A percentile compares a stretch with the other conserved stretches of the same genome.
phyloP scores from a whole-genome alignment of 2,797 vertebrate species.

The Champsocephalus esox region DNA sequence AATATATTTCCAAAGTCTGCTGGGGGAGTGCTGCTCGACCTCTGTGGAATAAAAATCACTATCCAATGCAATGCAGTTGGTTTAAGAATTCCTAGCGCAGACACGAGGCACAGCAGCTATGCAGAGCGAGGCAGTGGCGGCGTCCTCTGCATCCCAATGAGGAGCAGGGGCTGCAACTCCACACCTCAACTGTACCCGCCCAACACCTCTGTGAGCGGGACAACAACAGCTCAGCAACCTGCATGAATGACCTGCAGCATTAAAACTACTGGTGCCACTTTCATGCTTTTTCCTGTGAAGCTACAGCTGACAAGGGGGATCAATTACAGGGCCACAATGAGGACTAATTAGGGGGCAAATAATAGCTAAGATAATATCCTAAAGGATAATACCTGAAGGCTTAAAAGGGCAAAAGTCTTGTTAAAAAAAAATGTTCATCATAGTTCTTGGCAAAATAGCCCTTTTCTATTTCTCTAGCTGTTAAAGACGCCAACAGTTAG shows the following conservation, averaged over 20 bases:
- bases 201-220: slow-evolving; percentile 41
- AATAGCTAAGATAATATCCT: slow-evolving; percentile 68
- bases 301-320: slow-evolving; percentile 53
- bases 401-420: slow-evolving; percentile 68
- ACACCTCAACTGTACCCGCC: slow-evolving; percentile 47
- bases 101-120: slow-evolving; percentile 56
- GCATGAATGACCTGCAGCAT: slow-evolving; percentile 33
- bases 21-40: slow-evolving; percentile 45
- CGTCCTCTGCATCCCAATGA: slow-evolving; percentile 79
- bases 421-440: slow-evolving; percentile 37
- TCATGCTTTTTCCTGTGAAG: slow-evolving; percentile 52
- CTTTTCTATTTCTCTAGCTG: slow-evolving; percentile 34
- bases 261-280: slow-evolving; percentile 37
- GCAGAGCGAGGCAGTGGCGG: slow-evolving; percentile 57
- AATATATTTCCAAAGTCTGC: slow-evolving; percentile 51
- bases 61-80: slow-evolving; percentile 69
- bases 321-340: slow-evolving; percentile 62
- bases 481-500: slow-evolving; percentile 32
- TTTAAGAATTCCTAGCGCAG: slow-evolving; percentile 75
- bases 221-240: slow-evolving; percentile 44
- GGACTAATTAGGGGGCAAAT: slow-evolving; percentile 74
- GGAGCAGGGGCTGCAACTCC: slow-evolving; percentile 44
- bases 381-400: slow-evolving; percentile 66
- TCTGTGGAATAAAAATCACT: slow-evolving; percentile 47
- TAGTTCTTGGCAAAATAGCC: slow-evolving; percentile 50